These are phyloP conservation scores for Lates calcarifer DNA, from an alignment of 2,113 vertebrate species.

Conservation along the genomic window DNA sequence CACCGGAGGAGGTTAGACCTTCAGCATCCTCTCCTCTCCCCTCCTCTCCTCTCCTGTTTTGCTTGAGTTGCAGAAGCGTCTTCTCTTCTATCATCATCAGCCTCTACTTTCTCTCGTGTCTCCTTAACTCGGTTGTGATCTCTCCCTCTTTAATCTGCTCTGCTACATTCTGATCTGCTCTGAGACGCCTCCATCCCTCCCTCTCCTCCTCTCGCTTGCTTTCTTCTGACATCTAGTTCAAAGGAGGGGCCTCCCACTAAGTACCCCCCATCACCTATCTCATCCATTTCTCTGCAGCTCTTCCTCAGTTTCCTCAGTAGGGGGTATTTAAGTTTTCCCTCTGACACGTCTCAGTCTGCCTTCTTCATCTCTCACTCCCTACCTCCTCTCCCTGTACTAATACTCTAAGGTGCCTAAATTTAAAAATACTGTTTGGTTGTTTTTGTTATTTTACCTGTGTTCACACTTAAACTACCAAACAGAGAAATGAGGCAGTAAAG, in stretches of 20 bases:
- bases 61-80: conserved; percentile 23
- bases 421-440: neutral
- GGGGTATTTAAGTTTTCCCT: conserved; percentile 60
- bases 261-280: conserved; percentile 61
- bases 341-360: conserved; percentile 18
- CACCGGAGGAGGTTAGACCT: conserved; percentile 60
- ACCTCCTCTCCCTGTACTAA: conserved; percentile 22
- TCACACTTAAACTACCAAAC: neutral
- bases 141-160: conserved; percentile 62
- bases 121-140: conserved; percentile 55
- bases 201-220: conserved; percentile 14
- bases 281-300: conserved; percentile 61
- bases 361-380: conserved; percentile 29
- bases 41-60: neutral
- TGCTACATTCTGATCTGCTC: conserved; percentile 41
- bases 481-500: neutral
- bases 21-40: conserved; percentile 36
- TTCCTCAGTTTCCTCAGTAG: conserved; percentile 55
- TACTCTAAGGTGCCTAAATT: neutral
- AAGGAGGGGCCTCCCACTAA: conserved; percentile 70
- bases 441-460: neutral
- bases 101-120: conserved; percentile 15
- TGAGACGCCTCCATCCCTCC: conserved; percentile 24
- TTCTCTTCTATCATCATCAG: neutral
- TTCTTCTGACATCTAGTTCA: conserved; percentile 66